phyloP scores from a whole-genome alignment of 2,797 vertebrate species.

The Hyperoplus immaculatus region DNA sequence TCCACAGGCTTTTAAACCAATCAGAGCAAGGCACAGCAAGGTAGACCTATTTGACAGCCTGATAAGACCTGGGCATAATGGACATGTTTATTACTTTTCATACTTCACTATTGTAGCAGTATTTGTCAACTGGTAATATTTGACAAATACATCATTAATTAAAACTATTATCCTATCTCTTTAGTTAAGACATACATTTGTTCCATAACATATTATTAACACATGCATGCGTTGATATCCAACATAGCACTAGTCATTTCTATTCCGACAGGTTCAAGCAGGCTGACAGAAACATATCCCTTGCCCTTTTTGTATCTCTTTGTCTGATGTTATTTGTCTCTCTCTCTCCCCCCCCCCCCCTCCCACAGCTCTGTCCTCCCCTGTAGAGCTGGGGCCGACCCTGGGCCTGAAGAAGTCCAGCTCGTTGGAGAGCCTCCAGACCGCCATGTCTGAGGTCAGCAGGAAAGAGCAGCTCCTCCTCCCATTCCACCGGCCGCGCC shows the following conservation, averaged over 20 bases:
- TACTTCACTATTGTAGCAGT: neutral
- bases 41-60: neutral
- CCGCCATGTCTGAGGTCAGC: conserved; percentile 92
- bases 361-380: conserved; percentile 48
- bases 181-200: neutral
- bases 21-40: conserved; percentile 6
- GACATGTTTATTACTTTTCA: neutral
- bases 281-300: neutral
- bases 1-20: conserved; percentile 21
- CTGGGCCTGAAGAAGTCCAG: conserved; percentile 97
- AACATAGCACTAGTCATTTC: too few relatives aligned
- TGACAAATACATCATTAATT: too few relatives aligned
- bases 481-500: conserved; percentile 93
- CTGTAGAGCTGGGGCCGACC: conserved; percentile 91
- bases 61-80: neutral
- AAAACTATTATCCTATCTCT: neutral
- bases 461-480: conserved; percentile 90
- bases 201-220: neutral
- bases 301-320: neutral
- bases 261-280: neutral
- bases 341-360: neutral
- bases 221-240: too few relatives aligned
- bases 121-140: neutral
- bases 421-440: conserved; percentile 97
- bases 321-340: neutral